A percentile compares a stretch with the other conserved stretches of the same genome.
These are phyloP conservation scores for Achatina immaculata DNA, from an alignment of 1,140 invertebrate genomes.

Conservation along the genomic window DNA sequence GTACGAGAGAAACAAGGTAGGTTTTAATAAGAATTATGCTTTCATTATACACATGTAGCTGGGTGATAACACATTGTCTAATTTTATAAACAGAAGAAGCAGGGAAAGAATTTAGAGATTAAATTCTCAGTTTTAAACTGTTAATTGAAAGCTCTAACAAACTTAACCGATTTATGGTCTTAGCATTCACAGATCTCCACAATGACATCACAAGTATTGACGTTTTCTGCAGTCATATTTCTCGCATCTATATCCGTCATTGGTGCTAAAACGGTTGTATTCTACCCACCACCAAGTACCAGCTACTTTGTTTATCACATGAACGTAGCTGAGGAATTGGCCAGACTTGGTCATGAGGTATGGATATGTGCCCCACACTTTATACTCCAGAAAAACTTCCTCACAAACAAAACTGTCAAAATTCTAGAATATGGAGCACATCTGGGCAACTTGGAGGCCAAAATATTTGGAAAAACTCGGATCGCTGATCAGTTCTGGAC, in stretches of 20 bases:
- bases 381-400: neutral
- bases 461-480: slow-evolving; percentile 1
- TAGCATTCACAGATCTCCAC: neutral
- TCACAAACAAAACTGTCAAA: slow-evolving; percentile 21
- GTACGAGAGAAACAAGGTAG: no score
- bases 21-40: no score
- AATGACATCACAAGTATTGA: neutral
- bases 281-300: slow-evolving; percentile 18
- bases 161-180: no score
- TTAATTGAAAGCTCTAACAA: no score
- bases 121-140: no score
- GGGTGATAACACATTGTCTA: no score
- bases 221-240: neutral
- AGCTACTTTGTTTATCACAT: slow-evolving; percentile 34
- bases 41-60: no score
- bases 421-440: slow-evolving; percentile 18
- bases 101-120: no score
- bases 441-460: neutral
- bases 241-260: neutral
- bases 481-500: slow-evolving; percentile 26
- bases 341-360: slow-evolving; percentile 33
- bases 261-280: slow-evolving; percentile 26
- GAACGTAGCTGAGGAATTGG: slow-evolving; percentile 23
- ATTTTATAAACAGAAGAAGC: no score
- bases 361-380: slow-evolving; percentile 35